Percentiles rank a stretch among this genome's conserved stretches.
Conservation (phyloP, 2,797 vertebrate species). For the Leucoraja ocellata region DNA sequence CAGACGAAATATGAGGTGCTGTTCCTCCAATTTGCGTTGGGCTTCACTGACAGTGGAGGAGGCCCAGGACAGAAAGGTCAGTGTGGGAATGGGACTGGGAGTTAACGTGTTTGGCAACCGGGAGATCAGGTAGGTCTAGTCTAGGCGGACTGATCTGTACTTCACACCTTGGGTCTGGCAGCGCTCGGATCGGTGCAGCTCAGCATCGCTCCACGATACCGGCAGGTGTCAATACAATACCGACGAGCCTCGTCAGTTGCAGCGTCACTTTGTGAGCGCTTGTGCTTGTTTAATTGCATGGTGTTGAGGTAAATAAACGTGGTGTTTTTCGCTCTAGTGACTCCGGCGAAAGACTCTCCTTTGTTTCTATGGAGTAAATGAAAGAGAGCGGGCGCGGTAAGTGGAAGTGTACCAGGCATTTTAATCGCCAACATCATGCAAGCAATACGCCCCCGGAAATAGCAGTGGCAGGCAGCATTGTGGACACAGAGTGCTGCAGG, state of each 20-base stretch:
- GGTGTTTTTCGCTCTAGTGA: background rate
- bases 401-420: background rate
- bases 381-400: background rate
- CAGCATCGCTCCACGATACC: background rate
- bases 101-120: no score
- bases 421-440: background rate
- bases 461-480: no score
- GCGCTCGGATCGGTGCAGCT: background rate
- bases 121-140: no score
- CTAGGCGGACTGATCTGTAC: no score
- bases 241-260: background rate
- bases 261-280: background rate
- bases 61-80: no score
- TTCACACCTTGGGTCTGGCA: background rate
- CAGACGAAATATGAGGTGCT: no score
- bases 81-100: no score
- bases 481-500: no score
- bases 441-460: no score
- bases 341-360: no score
- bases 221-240: constrained; percentile 23
- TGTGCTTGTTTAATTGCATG: background rate
- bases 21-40: no score
- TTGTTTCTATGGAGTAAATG: background rate
- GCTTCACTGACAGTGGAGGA: no score
- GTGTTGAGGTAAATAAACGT: background rate